These are phyloP conservation scores for Okamejei kenojei DNA, from an alignment of 2,797 vertebrate species.

Conservation along the genomic window DNA sequence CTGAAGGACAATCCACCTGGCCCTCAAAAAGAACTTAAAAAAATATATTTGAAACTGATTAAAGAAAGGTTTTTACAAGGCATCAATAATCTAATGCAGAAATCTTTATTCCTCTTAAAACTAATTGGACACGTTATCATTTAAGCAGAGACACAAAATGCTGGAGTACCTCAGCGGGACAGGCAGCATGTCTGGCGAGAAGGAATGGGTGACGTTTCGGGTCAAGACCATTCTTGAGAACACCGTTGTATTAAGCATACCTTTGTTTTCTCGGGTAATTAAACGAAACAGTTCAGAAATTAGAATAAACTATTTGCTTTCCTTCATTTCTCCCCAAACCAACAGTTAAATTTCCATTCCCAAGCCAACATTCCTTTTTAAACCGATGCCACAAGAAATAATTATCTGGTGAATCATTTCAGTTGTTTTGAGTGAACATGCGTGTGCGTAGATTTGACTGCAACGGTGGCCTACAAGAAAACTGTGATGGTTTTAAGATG, in stretches of 20 bases:
- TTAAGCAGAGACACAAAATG: too few relatives aligned
- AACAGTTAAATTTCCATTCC: not conserved
- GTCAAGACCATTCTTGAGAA: too few relatives aligned
- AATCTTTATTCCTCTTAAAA: not conserved
- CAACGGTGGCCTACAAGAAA: not conserved
- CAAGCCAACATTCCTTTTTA: not conserved
- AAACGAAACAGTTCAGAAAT: not conserved
- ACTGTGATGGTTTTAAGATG: not conserved
- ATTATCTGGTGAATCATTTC: not conserved
- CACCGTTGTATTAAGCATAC: too few relatives aligned
- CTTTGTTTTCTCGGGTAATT: not conserved
- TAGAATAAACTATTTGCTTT: not conserved
- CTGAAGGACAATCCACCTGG: too few relatives aligned
- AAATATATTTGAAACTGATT: not conserved
- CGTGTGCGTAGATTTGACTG: not conserved
- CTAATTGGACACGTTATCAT: not conserved
- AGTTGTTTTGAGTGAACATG: not conserved
- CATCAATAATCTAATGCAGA: not conserved
- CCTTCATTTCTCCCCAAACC: not conserved
- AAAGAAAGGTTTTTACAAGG: not conserved
- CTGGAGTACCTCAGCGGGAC: not conserved
- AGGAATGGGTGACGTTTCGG: too few relatives aligned
- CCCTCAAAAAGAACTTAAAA: not conserved
- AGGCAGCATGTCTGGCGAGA: too few relatives aligned
- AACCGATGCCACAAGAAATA: not conserved